A percentile compares a stretch with the other conserved stretches of the same genome.
Conservation (phyloP, 2,113 vertebrate genomes). For the Dicentrarchus labrax region DNA sequence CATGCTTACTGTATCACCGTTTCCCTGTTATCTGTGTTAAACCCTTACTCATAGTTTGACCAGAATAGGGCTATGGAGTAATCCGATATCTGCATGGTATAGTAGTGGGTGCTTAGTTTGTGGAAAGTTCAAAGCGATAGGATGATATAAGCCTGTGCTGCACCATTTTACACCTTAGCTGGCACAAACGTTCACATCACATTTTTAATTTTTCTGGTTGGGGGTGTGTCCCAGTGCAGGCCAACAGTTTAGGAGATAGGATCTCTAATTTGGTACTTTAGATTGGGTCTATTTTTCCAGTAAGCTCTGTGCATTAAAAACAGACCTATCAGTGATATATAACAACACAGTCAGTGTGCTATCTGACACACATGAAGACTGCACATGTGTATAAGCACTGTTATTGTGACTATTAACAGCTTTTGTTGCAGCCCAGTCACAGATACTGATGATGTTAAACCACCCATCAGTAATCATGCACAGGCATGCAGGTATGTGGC, state of each 20-base stretch:
- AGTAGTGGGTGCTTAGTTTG: background rate
- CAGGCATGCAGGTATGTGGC: background rate
- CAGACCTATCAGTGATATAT: background rate
- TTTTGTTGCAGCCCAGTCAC: background rate
- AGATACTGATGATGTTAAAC: constrained; percentile 16
- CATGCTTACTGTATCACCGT: background rate
- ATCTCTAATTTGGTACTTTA: background rate
- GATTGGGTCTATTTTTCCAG: background rate
- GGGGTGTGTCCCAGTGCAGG: background rate
- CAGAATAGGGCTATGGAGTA: background rate
- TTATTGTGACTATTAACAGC: background rate
- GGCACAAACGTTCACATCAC: background rate
- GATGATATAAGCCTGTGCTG: background rate
- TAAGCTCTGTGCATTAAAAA: background rate
- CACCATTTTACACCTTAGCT: background rate
- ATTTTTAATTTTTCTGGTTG: background rate
- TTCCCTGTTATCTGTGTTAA: constrained; percentile 12
- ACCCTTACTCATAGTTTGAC: constrained; percentile 14
- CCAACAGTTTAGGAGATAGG: background rate
- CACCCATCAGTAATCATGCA: background rate
- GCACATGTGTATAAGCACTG: background rate
- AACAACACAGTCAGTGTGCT: background rate
- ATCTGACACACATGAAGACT: background rate
- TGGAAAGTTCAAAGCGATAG: background rate
- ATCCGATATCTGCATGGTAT: constrained; percentile 2